A percentile compares a stretch with the other conserved stretches of the same genome.
These are phyloP conservation scores for Eudyptes chrysolophus DNA, from an alignment of 2,113 vertebrate genomes.

Conservation along the genomic window DNA sequence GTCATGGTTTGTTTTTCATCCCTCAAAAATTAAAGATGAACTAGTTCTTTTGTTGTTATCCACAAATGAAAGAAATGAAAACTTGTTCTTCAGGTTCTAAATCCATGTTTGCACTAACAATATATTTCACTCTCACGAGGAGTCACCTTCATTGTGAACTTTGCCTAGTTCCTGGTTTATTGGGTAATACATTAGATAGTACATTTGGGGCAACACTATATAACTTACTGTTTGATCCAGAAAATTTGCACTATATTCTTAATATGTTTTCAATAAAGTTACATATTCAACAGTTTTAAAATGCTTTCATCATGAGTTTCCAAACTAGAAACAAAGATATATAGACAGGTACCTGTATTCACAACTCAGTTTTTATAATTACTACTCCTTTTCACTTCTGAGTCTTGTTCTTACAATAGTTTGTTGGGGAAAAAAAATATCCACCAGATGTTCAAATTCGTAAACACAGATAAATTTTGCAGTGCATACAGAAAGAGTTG, in stretches of 20 bases:
- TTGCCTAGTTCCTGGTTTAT: background rate
- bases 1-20: slow-evolving; percentile 54
- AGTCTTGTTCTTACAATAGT: background rate
- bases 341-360: background rate
- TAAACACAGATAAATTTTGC: background rate
- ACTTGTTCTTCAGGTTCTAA: slow-evolving; percentile 30
- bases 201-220: background rate
- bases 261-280: background rate
- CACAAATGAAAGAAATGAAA: slow-evolving; percentile 23
- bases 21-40: slow-evolving; percentile 68
- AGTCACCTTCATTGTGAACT: background rate
- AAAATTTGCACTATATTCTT: background rate
- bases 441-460: background rate
- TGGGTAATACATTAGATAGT: background rate
- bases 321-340: background rate
- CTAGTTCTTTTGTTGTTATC: slow-evolving; percentile 47
- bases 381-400: background rate
- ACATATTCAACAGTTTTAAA: background rate
- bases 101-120: background rate
- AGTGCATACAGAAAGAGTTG: background rate
- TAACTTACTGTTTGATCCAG: background rate
- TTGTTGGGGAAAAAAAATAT: background rate
- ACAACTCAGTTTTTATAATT: background rate
- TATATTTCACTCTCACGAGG: background rate
- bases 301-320: background rate